Evolutionary conservation across 2,888 invertebrate species (phyloP), one percentile per base, ranked within the genome.

Genomic region (Mamestra brassicae): DNA sequence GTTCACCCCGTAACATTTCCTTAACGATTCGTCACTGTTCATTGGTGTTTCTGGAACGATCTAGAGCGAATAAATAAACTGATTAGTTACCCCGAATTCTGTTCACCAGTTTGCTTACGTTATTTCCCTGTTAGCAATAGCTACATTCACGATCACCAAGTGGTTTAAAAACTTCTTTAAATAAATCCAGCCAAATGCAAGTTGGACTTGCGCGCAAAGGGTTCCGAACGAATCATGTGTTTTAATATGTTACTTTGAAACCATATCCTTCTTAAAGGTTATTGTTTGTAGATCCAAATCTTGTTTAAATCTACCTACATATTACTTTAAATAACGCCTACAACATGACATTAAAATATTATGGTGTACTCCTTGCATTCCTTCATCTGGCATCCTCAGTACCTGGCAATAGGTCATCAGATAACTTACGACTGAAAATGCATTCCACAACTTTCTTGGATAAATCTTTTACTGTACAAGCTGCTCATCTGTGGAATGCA

Each of bases 1-100:
- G 45, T 17, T 66, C 50, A 74, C 57, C 76, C 57, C 76, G 74
- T 76, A 36, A 52, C 67, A 66, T 67, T 76, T 67, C 50, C 58
- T 45, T 36, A 54, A 76, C 42, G 34, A 36, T 65, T 57, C 38
- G 50, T 57, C 42, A 57, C 64, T 47, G 47, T 42, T 13, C 57
- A 42, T 42, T n/a, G 8, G 8, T 13, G n/a, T 42, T 64, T n/a
- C 47, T 50, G 34, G 65, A 75, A 74, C 45, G 15, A 38, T 62
- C 45, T 73, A 38, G 54, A 54, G 42, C 38, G 13, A 47, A 70
- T 34, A n/a, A 36, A 73, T 26, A 45, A 8, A 52, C 8, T 54
- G 61, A 73, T 73, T 73, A 45, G 34, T 8, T 60, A 42, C n/a
- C 15, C 60, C 4, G 45, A 62, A 62, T 62, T 70, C 26, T 38